Conservation (phyloP, 30 jellyfish, hydroid and myxozoan genomes). For the Rhopilema esculentum region DNA sequence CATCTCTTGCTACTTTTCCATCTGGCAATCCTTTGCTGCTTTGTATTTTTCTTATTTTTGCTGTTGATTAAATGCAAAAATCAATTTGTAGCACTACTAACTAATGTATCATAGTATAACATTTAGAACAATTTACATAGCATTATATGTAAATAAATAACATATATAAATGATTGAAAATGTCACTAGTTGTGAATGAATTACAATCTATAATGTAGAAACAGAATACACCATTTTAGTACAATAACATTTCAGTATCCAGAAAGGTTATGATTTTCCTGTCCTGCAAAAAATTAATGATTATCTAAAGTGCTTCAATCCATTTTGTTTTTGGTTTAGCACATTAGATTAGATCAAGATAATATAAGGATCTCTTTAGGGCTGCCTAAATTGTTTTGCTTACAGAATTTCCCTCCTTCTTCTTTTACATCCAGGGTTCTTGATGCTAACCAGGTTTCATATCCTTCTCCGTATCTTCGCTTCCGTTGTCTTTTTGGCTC, state of each 20-base stretch:
- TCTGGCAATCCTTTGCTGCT: not conserved
- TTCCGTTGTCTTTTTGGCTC: constrained; percentile 5
- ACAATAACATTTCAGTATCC: not conserved
- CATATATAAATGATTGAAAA: not conserved
- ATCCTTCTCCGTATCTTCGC: constrained; percentile 10
- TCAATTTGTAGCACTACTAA: not conserved
- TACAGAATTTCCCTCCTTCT: constrained; percentile 9
- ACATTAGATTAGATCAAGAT: constrained; percentile 1
- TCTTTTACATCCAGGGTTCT: not conserved
- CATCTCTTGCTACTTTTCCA: not conserved
- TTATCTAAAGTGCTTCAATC: not conserved
- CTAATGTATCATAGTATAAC: not conserved
- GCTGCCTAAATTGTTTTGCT: constrained; percentile 19
- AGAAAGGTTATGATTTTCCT: not conserved
- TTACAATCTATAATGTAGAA: not conserved
- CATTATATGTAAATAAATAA: not conserved
- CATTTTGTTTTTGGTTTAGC: constrained; percentile 2
- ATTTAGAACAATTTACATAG: not conserved
- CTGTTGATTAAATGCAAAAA: not conserved
- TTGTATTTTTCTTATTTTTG: not conserved
- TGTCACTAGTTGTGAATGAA: not conserved
- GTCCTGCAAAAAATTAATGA: not conserved
- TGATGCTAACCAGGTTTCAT: constrained; percentile 16
- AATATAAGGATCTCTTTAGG: not conserved
- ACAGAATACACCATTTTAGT: not conserved